Base-by-base conservation (phyloP, 2,113 vertebrate species). In the Gnathonemus longibarbis region DNA sequence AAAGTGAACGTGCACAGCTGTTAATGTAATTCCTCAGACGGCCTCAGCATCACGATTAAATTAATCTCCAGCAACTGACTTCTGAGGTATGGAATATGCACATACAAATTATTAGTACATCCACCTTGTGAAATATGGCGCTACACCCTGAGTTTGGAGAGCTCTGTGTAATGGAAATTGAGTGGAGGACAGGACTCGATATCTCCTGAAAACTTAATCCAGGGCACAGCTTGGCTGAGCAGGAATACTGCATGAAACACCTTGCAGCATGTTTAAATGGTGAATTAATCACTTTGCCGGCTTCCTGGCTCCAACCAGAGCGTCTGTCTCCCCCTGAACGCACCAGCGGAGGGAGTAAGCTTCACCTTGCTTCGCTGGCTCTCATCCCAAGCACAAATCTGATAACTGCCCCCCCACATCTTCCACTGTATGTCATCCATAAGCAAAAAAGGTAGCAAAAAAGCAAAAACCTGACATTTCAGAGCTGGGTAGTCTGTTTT, bases 11-110 rank as follows among this genome's bases (percentile, higher is more conserved):
- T 92, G 93, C 91, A 92, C 84, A 91, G 88, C 89, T 90, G 93
- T 90, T 93, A 93, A 95, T 93, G 91, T 90, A 92, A 80, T 80
- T 80, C 35, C 84, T 85, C n/a, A 35, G 77, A 87, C 70, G 56
- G 31, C 53, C 90, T 89, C 90, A 91, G 91, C 92, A 88, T 89
- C 90, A 89, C 35, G 50, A 91, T 90, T 21, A 92, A 89, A 48
- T 13, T 90, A 93, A 95, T 94, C 93, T 92, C 94, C 93, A 92
- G 89, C 93, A 93, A 91, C 88, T 91, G 11, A 89, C 56, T 77
- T 90, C 53, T 84, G 90, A 91, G 21, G 35, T 62, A 46, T 66
- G 87, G 35, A 45, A 58, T 50, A 50, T 50, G 31, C 15, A 83
- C 58, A 31, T 42, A 42, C 74, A 80, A 35, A 42, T 42, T 17